Evolutionary conservation across 2,888 invertebrate genomes (phyloP), one percentile per base, ranked within the genome.

Genomic region (Philaethria dido): DNA sequence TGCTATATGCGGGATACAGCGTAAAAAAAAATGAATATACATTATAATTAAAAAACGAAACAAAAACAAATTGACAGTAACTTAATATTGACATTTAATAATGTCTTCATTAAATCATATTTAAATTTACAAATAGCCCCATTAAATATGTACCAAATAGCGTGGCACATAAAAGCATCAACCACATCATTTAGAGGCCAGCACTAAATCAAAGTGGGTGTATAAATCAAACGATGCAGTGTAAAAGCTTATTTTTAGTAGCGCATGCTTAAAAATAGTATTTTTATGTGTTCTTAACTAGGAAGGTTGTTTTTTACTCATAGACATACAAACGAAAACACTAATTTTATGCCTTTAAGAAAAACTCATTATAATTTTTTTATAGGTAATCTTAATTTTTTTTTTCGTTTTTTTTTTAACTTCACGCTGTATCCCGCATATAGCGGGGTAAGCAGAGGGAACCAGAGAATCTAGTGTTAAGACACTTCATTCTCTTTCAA

Each of bases 161-260:
- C 71, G 70, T 60, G 33, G 61, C 73, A 73, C 80, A 78, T 87
- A 83, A 85, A 86, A 80, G 75, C 77, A 80, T 86, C 84, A 82
- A 74, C 78, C 69, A 62, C 76, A 78, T 74, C 78, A 70, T 81
- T 84, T 77, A 68, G 74, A 70, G 70, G 52, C 68, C 69, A 69
- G 72, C 72, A 69, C 69, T 78, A 80, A 80, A 82, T 81, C 77
- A 79, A 78, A 80, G 78, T 77, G 76, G 73, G 73, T 73, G 72
- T 76, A 77, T 80, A 83, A 82, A 83, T 81, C 81, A 77, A 72
- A 69, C 64, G 47, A 42, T 11, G 29, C 11, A 57, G 33, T 9
- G 33, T 29, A 29, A 13, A 29, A 29, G 16, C 64, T 18, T 59
- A 54, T 62, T 66, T 55, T 62, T 57, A 59, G 54, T 62, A 16